A percentile compares a stretch with the other conserved stretches of the same genome.
phyloP scores from a whole-genome alignment of 2,888 invertebrate genomes.

The Drosophila mettleri region DNA sequence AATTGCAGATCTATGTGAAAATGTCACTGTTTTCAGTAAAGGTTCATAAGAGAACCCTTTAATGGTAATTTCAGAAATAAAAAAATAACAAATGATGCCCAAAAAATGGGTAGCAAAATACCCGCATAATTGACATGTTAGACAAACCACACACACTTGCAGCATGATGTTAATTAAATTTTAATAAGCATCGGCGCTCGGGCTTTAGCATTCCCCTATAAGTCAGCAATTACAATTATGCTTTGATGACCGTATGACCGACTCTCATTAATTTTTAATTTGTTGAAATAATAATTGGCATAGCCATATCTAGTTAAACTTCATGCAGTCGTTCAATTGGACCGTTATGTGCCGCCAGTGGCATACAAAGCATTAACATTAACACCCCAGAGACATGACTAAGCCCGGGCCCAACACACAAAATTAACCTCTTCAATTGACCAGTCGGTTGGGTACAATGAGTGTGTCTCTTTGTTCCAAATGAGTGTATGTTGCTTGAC shows the following conservation, averaged over 20 bases:
- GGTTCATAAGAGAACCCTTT: not conserved
- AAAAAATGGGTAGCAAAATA: slow-evolving; percentile 11
- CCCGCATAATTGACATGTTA: slow-evolving; percentile 67
- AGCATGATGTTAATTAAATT: slow-evolving; percentile 65
- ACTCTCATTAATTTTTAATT: slow-evolving; percentile 76
- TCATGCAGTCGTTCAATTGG: slow-evolving; percentile 14
- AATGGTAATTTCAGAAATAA: not conserved
- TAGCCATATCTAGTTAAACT: slow-evolving; percentile 41
- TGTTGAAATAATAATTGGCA: slow-evolving; percentile 72
- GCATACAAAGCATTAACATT: slow-evolving; percentile 62
- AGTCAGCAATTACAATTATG: slow-evolving; percentile 72
- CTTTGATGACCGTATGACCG: slow-evolving; percentile 76
- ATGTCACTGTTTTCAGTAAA: not conserved
- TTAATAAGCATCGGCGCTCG: slow-evolving; percentile 54
- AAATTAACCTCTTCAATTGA: slow-evolving; percentile 76
- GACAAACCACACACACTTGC: slow-evolving; percentile 24
- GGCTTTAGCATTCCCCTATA: slow-evolving; percentile 39
- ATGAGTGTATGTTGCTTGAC: slow-evolving; percentile 53
- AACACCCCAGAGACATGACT: slow-evolving; percentile 69
- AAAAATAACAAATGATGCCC: not conserved
- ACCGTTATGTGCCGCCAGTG: slow-evolving; percentile 39
- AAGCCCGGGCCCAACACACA: slow-evolving; percentile 60
- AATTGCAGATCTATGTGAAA: too few species aligned
- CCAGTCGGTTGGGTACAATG: slow-evolving; percentile 43
- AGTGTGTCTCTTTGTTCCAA: slow-evolving; percentile 14